Evolutionary conservation across 92 coral and sea anemone species (phyloP), one percentile per base, ranked within the genome.

Genomic region (Blastomussa wellsi): DNA sequence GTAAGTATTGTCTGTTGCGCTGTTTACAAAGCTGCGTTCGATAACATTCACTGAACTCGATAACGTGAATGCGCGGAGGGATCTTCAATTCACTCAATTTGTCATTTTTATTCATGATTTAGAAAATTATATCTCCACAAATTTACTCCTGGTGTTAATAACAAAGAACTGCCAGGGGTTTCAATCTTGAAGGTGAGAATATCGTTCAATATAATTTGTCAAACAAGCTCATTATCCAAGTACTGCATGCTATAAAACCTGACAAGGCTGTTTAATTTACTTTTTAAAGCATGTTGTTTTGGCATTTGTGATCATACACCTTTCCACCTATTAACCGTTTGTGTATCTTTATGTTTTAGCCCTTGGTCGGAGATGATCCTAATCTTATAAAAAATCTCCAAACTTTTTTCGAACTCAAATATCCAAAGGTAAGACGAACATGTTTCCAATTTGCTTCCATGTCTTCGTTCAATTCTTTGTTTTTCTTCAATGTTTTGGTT

Each of bases 321-420:
- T 29, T 65, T 66, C 26, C 71, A 32, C 74, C 36, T 29, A 53
- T 35, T n/a, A 29, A 51, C 3, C 5, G 19, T 48, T 51, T 15
- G 51, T 55, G 26, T 47, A 52, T 79, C 38, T 76, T 49, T 33
- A 42, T 64, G 79, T 60, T 69, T 29, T 82, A 97, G 99, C 99
- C 99, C 49, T 89, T 97, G 59, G 97, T 94, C 31, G 99, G 99
- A 14, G 96, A 89, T 37, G 99, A 97, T 51, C 94, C 95, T 15
- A 93, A 97, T 71, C 88, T 94, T 29, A 81, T 91, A 74, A 93
- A 87, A 81, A 97, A 97, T 79, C 92, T 97, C 9, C 92, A 97
- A 88, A 90, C 95, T 26, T 94, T 95, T 86, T 97, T 97, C 75
- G 98, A 97, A 31, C 91, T 97, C n/a, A 93, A 84, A 28, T 94